phyloP scores from a whole-genome alignment of 2,888 invertebrate genomes.

The Aporophyla nigra region DNA sequence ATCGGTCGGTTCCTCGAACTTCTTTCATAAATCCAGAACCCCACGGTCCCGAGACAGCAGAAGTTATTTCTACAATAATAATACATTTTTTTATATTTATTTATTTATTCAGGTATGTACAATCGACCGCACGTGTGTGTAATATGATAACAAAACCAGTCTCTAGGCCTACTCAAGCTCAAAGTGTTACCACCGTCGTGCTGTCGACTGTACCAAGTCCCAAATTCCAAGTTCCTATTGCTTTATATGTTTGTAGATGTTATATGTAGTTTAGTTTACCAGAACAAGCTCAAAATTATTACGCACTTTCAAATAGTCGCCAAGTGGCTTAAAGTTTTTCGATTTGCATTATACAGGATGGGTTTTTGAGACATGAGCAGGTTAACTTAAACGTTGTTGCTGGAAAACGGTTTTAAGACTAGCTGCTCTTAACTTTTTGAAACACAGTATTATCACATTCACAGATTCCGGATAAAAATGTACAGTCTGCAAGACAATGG shows the following conservation, averaged over 20 bases:
- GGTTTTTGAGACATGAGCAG: not conserved
- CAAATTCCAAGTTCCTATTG: not conserved
- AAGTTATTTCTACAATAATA: not conserved
- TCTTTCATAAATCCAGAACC: not conserved
- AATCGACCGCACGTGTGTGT: not conserved
- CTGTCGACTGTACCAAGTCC: conserved; percentile 2
- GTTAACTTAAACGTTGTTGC: not conserved
- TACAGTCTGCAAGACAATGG: too few species aligned
- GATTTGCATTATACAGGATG: not conserved
- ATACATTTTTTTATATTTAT: not conserved
- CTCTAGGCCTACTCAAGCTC: not conserved
- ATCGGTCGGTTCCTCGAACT: not conserved
- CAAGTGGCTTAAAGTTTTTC: not conserved
- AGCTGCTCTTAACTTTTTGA: too few species aligned
- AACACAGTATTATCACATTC: not conserved
- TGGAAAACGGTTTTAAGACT: not conserved
- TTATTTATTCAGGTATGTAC: conserved; percentile 3
- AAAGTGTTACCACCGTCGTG: not conserved
- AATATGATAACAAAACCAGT: not conserved
- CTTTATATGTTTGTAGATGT: conserved; percentile 3
- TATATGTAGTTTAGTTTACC: not conserved
- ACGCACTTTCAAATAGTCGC: not conserved
- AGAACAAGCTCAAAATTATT: not conserved
- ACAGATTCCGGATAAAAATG: not conserved
- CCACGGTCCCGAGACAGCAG: not conserved